Evolutionary conservation across 2,113 vertebrate genomes (phyloP).

Genomic region (Nycticebus coucang): DNA sequence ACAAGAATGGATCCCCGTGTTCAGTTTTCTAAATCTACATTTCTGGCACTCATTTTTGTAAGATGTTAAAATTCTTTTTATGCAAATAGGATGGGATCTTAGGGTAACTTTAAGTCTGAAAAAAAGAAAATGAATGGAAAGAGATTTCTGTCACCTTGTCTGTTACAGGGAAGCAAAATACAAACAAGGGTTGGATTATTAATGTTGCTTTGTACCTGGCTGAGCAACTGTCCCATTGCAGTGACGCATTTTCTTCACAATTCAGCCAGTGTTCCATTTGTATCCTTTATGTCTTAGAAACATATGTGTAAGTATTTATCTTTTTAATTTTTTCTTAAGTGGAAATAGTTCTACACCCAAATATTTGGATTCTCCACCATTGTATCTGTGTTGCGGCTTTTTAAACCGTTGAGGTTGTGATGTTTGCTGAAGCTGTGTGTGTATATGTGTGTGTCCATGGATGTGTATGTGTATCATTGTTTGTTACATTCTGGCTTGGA

Average conservation of each 20-base stretch:
- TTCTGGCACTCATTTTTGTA: slow-evolving; percentile 14
- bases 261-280: slow-evolving; percentile 96
- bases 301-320: background rate
- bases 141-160: slow-evolving; percentile 67
- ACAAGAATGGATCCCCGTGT: background rate
- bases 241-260: slow-evolving; percentile 99
- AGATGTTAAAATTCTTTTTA: slow-evolving; percentile 11
- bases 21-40: slow-evolving; percentile 37
- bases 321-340: background rate
- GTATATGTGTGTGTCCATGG: background rate
- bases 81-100: background rate
- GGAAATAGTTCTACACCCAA: background rate
- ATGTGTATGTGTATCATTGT: background rate
- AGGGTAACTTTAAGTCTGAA: slow-evolving; percentile 35
- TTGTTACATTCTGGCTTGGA: background rate
- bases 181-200: slow-evolving; percentile 97
- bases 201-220: slow-evolving; percentile 98
- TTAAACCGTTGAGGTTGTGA: background rate
- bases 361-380: background rate
- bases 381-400: background rate
- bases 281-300: slow-evolving; percentile 90
- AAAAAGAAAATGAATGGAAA: slow-evolving; percentile 42
- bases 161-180: slow-evolving; percentile 96
- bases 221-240: slow-evolving; percentile 97
- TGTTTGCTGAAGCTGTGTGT: background rate